Base-by-base conservation (phyloP, 2,888 invertebrate genomes). In the Thumatha senex region DNA sequence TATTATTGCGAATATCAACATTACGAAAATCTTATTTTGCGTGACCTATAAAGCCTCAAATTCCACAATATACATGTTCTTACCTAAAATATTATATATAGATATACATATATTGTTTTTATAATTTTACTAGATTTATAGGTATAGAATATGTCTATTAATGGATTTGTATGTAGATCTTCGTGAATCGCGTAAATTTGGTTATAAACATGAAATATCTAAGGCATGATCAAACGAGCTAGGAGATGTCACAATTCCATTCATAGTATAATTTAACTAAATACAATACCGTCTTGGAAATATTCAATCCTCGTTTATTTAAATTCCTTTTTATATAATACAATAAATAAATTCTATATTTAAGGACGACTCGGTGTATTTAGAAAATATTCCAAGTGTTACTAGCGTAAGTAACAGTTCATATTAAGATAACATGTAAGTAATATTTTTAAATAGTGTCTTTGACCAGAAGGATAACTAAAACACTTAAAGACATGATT, bases 191-290 rank as follows among this genome's bases (percentile, higher is more conserved):
- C 14, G 31, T 3, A 3, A 9, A 2, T n/a, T 4, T 2, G 14
- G 12, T 24, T n/a, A 8, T 35, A 3, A 2, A 13, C 15, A n/a
- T 13, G 30, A 40, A n/a, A n/a, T 13, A 10, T 1, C 9, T n/a
- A 34, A 40, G 14, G 11, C 10, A 10, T 0, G 33, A 12, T 7
- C 42, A 33, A 15, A 30, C 12, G 30, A 39, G 42, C 13, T 29
- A 63, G 61, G 51, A 61, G 57, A 56, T 51, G 55, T 44, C 61
- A 63, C 42, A 60, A 45, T 54, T 58, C 42, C 39, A 52, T 60
- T 69, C 61, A 54, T 68, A 24, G 66, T 24, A 67, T 65, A 69
- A 63, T 67, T 70, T 67, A 54, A 61, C 74, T 72, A 75, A 65
- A 24, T 24, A 5, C 18, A 65, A 24, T 24, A 5, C 18, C 61